Evolutionary conservation across 2,888 invertebrate genomes (phyloP), one percentile per base, ranked within the genome.

Genomic region (Uloborus plumipes): DNA sequence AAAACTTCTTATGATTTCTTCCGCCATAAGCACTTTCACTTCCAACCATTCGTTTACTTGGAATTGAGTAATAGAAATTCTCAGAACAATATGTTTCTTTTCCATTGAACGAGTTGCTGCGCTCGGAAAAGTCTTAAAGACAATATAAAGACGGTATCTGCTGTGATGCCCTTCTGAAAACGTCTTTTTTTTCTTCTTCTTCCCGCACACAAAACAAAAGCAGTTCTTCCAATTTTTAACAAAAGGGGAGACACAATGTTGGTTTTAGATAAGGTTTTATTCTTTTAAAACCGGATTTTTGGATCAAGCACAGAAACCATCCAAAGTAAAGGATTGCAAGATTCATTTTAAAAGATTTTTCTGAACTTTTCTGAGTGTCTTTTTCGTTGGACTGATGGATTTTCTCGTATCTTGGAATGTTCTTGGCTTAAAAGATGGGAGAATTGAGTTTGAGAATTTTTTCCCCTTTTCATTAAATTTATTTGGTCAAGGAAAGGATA

Each of bases 261-360:
- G 64, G 70, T 70, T 70, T 78, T 78, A 78, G 71, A 71, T 78
- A 78, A 78, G 65, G 26, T 70, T 58, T 78, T 78, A 64, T 50
- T 49, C 65, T 62, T 71, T 64, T 55, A 31, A 78, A 70, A 64
- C 50, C 71, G 58, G 39, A 71, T 78, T 78, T 78, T 71, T 71
- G 77, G 77, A 64, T 55, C 65, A 65, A 69, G 11, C 47, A 53
- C 62, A 61, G 69, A 69, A 31, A 26, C 62, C 55, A n/a, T 55
- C 18, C 59, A 15, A 55, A 76, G 69, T 76, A 76, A 76, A 61
- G 76, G 76, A 76, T 76, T 76, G 76, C 59, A 62, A 76, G 76
- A 69, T 76, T 61, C 67, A 26, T 59, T 65, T 65, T 65, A 64
- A 71, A 55, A 71, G 55, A 50, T 50, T 51, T 61, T 64, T 64